phyloP scores from a whole-genome alignment of 2,113 vertebrate species.

The Indicator indicator region DNA sequence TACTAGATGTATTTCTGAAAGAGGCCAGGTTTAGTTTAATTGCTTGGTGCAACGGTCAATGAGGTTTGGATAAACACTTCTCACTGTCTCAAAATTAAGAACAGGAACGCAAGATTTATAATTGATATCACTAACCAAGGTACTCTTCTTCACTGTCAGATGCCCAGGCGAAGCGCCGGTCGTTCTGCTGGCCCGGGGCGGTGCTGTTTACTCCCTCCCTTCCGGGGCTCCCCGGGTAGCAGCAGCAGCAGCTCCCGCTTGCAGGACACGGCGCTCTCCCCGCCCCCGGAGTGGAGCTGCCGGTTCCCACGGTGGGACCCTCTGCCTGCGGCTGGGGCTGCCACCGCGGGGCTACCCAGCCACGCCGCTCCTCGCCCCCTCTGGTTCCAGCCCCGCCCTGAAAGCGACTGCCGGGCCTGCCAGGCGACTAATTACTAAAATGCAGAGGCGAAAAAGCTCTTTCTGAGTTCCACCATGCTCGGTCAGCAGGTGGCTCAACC shows the following conservation, averaged over 20 bases:
- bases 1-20: background rate
- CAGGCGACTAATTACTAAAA: background rate
- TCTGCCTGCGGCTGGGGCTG: too few species aligned
- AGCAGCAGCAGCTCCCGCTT: conserved; percentile 46
- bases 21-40: background rate
- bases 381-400: background rate
- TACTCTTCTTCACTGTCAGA: background rate
- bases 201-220: background rate
- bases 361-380: background rate
- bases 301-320: conserved; percentile 63
- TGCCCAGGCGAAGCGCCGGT: background rate
- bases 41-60: background rate
- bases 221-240: background rate
- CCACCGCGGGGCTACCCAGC: background rate
- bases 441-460: background rate
- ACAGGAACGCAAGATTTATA: background rate
- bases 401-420: background rate
- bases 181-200: background rate
- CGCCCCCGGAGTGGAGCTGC: background rate
- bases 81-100: background rate
- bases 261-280: conserved; percentile 62
- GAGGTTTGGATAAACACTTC: background rate
- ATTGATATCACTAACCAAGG: background rate
- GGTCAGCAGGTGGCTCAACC: background rate
- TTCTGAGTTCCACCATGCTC: background rate